These are phyloP conservation scores for Anguilla anguilla DNA, from an alignment of 2,797 vertebrate genomes.

Conservation along the genomic window DNA sequence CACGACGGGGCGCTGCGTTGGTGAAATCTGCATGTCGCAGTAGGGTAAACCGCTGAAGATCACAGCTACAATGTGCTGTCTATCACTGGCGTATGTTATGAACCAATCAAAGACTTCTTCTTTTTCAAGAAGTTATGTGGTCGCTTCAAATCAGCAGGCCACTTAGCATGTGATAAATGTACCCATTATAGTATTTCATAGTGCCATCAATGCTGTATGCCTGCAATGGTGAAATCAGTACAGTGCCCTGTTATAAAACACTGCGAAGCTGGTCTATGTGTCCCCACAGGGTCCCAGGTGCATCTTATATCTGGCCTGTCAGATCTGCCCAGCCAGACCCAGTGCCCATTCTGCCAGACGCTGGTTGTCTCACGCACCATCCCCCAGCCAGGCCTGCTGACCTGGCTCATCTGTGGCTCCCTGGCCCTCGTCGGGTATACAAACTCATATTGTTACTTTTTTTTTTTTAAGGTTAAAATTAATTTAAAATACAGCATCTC, in stretches of 20 bases:
- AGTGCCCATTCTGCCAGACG: constrained; percentile 70
- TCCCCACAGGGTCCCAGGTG: constrained; percentile 39
- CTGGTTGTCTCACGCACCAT: constrained; percentile 60
- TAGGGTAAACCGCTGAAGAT: too few species aligned
- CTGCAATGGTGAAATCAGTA: background rate
- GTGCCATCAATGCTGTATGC: background rate
- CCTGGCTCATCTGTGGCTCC: constrained; percentile 59
- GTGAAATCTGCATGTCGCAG: too few species aligned
- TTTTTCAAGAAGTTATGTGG: background rate
- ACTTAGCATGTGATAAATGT: too few species aligned
- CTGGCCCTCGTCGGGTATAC: constrained; percentile 43
- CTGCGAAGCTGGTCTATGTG: background rate
- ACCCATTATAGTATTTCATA: background rate
- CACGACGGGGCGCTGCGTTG: too few species aligned
- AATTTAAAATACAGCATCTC: background rate
- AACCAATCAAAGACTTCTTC: background rate
- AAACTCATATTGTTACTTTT: background rate
- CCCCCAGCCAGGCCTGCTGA: constrained; percentile 59
- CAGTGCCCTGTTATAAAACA: background rate
- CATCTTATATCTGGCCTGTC: constrained; percentile 39
- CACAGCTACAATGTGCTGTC: too few species aligned
- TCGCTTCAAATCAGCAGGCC: background rate
- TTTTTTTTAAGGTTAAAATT: background rate
- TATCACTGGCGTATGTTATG: background rate
- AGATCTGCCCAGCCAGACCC: constrained; percentile 58